Evolutionary conservation across 2,888 invertebrate species (phyloP), one percentile per base, ranked within the genome.

Genomic region (Heliconius cydno): DNA sequence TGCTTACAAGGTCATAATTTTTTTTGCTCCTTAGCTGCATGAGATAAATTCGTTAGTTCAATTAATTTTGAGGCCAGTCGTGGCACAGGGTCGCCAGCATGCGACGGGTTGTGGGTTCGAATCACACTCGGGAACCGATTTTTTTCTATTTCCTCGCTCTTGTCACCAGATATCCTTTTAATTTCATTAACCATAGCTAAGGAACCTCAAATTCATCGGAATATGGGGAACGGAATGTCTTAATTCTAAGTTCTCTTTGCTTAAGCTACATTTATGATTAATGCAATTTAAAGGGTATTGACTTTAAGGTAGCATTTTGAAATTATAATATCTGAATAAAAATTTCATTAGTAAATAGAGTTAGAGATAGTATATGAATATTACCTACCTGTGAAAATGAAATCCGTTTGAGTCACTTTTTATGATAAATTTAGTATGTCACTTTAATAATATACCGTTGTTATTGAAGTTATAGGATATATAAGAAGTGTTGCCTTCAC

Each of bases 361-460:
- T 4, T 63, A 63, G 9, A 34, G 6, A 13, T 13, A 41, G 1
- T 12, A 41, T 41, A 41, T 34, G 34, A 34, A 34, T 34, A 34
- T 34, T 7, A 34, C 34, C 41, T 68, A 68, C 68, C 68, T 68
- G 41, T 41, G 15, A 68, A 41, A n/a, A 38, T 25, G 63, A 68
- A 68, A 68, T 68, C 68, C 68, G 68, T 41, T 68, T 25, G 25
- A 41, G n/a, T 41, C 68, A 68, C 68, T 34, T n/a, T 4, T n/a
- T 41, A 13, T 65, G 4, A 38, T 68, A 73, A n/a, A n/a, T 22
- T 13, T 13, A 13, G 3, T n/a, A 73, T 60, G 6, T 60, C 57
- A 73, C 72, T 34, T 22, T 73, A 57, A 60, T 13, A 13, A 57
- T 65, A 25, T 68, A 22, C 2, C 38, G 1, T 38, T n/a, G 5